Percentiles rank a stretch among this genome's conserved stretches.
Evolutionary conservation across 2,888 invertebrate genomes (phyloP).

Genomic region (Exocentrus adspersus): DNA sequence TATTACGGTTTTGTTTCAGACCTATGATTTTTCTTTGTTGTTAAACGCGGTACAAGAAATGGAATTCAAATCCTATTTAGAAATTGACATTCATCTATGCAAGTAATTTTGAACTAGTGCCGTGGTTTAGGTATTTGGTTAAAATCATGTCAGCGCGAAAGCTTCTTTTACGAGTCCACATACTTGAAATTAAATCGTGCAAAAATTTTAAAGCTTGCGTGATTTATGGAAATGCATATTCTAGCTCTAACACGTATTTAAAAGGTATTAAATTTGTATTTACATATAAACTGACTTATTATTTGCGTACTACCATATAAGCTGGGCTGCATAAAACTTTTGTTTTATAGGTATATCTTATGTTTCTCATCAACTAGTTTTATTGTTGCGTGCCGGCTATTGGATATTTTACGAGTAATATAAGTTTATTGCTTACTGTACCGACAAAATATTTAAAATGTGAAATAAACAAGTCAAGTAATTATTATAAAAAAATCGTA

Average conservation of each 20-base stretch:
- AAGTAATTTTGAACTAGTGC: too few relatives aligned
- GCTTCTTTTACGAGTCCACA: neutral
- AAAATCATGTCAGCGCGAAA: neutral
- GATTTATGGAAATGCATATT: neutral
- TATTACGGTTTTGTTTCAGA: too few relatives aligned
- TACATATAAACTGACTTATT: neutral
- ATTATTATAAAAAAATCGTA: too few relatives aligned
- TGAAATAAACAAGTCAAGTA: neutral
- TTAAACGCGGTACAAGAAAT: too few relatives aligned
- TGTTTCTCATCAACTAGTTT: neutral
- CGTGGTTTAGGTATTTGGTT: neutral
- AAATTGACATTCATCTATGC: too few relatives aligned
- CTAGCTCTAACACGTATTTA: neutral
- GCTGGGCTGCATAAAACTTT: neutral
- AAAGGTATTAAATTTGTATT: neutral
- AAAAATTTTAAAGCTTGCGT: neutral
- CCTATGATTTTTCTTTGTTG: too few relatives aligned
- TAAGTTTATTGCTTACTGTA: neutral
- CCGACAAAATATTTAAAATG: neutral
- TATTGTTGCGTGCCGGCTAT: neutral
- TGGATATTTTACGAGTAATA: neutral
- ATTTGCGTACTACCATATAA: neutral
- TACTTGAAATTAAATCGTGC: neutral
- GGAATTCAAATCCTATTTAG: too few relatives aligned
- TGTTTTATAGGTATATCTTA: conserved; percentile 3